Base-by-base conservation (phyloP, 2,113 vertebrate species). In the Acanthisitta chloris region DNA sequence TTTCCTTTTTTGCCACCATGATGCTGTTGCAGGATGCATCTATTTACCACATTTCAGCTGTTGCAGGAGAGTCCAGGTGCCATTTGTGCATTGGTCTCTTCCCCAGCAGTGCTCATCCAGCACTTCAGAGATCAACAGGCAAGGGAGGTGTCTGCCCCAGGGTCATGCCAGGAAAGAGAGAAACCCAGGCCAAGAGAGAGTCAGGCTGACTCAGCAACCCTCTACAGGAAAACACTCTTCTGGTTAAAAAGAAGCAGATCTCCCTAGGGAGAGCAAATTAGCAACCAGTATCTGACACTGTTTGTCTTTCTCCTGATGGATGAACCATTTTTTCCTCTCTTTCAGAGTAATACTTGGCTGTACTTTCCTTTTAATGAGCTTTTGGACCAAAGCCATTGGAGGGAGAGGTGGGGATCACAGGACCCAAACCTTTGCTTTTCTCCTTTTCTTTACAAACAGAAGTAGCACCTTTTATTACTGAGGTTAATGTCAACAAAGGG, bases 351-450 rank as follows among this genome's bases (percentile, higher is more conserved):
- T 73, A 64, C 40, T 94, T 94, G 93, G 71, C 94, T 94, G 84
- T 82, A 80, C 95, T 97, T 97, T 91, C 86, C 74, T 97, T 94
- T 93, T 95, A 98, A 97, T 96, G 96, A 97, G 91, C 72, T 85
- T 95, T 96, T 97, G 97, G 95, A 94, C 34, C 43, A 43, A 83
- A 98, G 92, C 40, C 85, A 72, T 20, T 34, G 77, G 46, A 79
- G 66, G 12, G 48, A 57, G 73, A 45, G 51, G 31, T 0, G 0
- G 18, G 33, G 49, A 67, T 66, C 55, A 61, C 33, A 77, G 25
- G 57, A 90, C 45, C 78, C 70, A 70, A 81, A 71, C 21, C 36
- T 87, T 80, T 49, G 38, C n/a, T 26, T 86, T 93, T 49, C 31
- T 91, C 36, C 61, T 93, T 91, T 82, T 83, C 46, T 85, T 86